These are phyloP conservation scores for Phyto melanocephala DNA, from an alignment of 2,888 invertebrate genomes.

Conservation along the genomic window DNA sequence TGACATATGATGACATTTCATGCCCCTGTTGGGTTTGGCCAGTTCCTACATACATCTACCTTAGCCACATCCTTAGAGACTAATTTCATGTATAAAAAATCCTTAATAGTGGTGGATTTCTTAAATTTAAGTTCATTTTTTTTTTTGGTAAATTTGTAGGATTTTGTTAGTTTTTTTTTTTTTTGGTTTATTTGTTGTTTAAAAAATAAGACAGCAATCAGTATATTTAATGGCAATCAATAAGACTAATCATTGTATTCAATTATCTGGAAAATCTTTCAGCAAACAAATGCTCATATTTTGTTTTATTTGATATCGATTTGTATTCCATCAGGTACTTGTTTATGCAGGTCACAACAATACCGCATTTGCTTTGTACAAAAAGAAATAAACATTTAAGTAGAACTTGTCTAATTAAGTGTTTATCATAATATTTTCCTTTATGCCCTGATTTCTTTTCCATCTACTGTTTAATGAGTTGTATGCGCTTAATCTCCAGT, in stretches of 20 bases:
- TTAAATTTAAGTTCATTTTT: neutral
- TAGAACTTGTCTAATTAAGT: conserved; percentile 47
- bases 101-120: conserved; percentile 30
- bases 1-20: conserved; percentile 59
- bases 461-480: conserved; percentile 19
- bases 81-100: neutral
- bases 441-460: conserved; percentile 35
- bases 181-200: neutral
- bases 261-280: conserved; percentile 55
- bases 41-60: no score
- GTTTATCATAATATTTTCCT: conserved; percentile 23
- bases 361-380: conserved; percentile 38
- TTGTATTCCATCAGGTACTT: neutral
- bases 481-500: conserved; percentile 7
- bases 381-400: neutral
- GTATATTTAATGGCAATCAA: conserved; percentile 35
- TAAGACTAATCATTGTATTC: conserved; percentile 59
- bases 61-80: conserved; percentile 26
- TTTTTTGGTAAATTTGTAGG: conserved; percentile 41
- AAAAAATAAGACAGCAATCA: conserved; percentile 21
- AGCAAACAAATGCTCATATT: conserved; percentile 60
- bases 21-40: conserved; percentile 38
- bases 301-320: neutral
- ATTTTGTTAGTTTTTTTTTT: neutral
- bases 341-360: conserved; percentile 56